Evolutionary conservation across 92 coral and sea anemone species (phyloP), one percentile per base, ranked within the genome.

Genomic region (Muricea muricata): DNA sequence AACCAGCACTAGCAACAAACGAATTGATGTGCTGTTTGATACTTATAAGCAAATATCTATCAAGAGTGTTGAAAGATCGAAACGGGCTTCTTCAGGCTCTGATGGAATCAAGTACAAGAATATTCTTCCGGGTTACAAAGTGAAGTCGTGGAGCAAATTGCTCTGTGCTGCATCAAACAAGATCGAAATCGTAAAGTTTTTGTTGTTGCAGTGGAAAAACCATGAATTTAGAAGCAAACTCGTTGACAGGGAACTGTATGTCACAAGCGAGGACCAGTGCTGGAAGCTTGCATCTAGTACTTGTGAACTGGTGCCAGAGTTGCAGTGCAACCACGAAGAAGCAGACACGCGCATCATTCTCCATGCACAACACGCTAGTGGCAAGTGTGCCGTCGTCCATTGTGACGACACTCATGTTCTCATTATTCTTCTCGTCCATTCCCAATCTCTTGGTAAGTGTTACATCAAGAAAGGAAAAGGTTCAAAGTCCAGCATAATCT

Each of bases 321-420:
- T 83, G 20, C 68, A 76, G 87, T 90, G 88, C 35, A 86, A 60
- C 37, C 93, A 77, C 26, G 86, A 90, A 80, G 93, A 90, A 29
- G 88, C 90, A 7, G 82, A 84, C 45, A 90, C 93, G 33, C 82
- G 92, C 33, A 89, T 92, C 67, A 30, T 89, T 42, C 86, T 86
- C 23, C 92, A 92, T 67, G 94, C 89, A 5, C 83, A 67, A 37
- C 95, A 92, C 30, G 91, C 91, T 7, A 77, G 83, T 3, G 85
- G 89, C 20, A 31, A 24, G 71, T 75, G 89, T 33, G 75, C 74
- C 60, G 73, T 84, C n/a, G n/a, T n/a, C n/a, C 65, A 91, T 83
- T n/a, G 89, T 89, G 60, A 89, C 92, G 0, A 91, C 86, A n/a
- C n/a, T n/a, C n/a, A n/a, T 60, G 89, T 92, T n/a, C 79, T 92